Evolutionary conservation across 2,888 invertebrate genomes (phyloP).

Genomic region (Ganaspis brasiliensis): DNA sequence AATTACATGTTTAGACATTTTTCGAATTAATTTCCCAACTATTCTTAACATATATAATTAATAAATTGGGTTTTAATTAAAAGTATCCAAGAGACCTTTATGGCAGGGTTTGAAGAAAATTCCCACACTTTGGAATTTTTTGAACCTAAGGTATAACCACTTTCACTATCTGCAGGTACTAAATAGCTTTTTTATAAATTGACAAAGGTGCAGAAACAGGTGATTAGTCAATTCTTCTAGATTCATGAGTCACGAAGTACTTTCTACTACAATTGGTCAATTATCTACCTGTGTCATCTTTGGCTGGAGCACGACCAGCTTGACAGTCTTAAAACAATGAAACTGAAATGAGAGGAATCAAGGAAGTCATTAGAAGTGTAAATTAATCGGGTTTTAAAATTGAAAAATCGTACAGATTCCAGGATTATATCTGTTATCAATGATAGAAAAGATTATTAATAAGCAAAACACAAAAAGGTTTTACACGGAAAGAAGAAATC

Average conservation of each 20-base stretch:
- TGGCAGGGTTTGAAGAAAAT: not conserved
- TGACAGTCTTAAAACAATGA: conserved; percentile 29
- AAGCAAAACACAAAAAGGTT: too few species aligned
- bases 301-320: conserved; percentile 1
- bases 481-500: too few species aligned
- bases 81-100: too few species aligned
- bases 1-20: too few species aligned
- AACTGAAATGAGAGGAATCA: not conserved
- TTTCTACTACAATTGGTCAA: conserved; percentile 41
- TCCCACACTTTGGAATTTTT: conserved; percentile 19
- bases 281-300: conserved; percentile 43
- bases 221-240: conserved; percentile 43
- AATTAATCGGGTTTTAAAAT: not conserved
- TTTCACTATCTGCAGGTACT: conserved; percentile 11
- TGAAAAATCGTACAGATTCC: too few species aligned
- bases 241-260: conserved; percentile 39
- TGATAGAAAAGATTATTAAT: too few species aligned
- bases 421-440: too few species aligned
- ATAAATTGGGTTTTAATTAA: too few species aligned
- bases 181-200: conserved; percentile 17
- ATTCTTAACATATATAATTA: too few species aligned
- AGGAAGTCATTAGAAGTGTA: not conserved
- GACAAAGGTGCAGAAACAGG: conserved; percentile 41
- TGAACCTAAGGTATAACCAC: not conserved
- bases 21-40: too few species aligned